phyloP scores from a whole-genome alignment of 2,113 vertebrate species.

The Apus apus region DNA sequence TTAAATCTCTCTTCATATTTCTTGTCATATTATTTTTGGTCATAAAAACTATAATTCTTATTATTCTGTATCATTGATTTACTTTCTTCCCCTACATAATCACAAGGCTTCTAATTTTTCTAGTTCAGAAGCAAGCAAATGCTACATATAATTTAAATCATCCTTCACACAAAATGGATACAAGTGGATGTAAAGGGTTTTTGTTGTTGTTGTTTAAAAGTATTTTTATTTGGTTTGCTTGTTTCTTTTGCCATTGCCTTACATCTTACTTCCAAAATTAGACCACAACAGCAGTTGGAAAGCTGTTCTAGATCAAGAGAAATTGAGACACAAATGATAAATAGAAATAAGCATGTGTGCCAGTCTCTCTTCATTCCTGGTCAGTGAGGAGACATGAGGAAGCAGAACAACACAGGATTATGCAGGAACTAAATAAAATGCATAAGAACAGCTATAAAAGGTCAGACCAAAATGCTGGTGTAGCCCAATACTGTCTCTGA shows the following conservation, averaged over 20 bases:
- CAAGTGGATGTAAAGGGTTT: neutral
- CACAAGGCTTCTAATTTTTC: neutral
- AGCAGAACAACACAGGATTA: neutral
- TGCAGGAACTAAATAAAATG: neutral
- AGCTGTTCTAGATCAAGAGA: neutral
- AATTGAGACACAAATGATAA: neutral
- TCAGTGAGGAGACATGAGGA: neutral
- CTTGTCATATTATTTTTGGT: neutral
- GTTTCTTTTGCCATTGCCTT: neutral
- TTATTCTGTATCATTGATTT: neutral
- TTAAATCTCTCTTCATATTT: neutral
- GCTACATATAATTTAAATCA: neutral
- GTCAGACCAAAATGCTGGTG: accelerated
- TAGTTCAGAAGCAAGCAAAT: neutral
- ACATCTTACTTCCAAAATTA: neutral
- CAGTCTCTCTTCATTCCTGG: neutral
- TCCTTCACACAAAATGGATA: neutral
- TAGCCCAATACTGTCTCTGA: neutral
- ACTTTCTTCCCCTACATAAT: neutral
- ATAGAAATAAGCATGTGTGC: neutral
- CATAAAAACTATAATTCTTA: neutral
- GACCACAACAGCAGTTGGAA: neutral
- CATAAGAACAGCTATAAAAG: neutral
- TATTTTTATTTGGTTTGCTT: neutral
- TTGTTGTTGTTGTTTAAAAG: neutral